Conservation (phyloP, 2,888 invertebrate genomes). For the Atrina japonica region DNA sequence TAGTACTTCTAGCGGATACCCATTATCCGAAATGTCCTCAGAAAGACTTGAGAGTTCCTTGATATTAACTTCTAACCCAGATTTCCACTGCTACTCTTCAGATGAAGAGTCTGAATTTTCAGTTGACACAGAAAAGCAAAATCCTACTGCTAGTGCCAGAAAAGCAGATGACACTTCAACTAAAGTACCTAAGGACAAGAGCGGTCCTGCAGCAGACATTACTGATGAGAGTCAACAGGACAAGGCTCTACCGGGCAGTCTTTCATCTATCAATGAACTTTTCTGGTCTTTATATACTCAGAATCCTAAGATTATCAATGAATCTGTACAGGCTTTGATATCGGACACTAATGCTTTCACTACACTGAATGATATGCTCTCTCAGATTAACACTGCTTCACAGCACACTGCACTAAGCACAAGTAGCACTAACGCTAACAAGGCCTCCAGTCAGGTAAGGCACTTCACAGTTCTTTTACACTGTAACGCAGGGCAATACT, state of each 20-base stretch:
- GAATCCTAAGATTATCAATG: slow-evolving; percentile 21
- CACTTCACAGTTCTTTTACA: too few relatives aligned
- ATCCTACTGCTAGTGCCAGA: too few relatives aligned
- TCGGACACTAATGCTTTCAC: neutral
- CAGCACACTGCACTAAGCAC: slow-evolving; percentile 9
- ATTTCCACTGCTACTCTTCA: slow-evolving; percentile 3
- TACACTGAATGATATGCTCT: too few relatives aligned
- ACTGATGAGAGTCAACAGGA: neutral
- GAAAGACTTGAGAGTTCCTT: neutral
- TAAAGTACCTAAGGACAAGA: too few relatives aligned
- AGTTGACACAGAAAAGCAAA: too few relatives aligned
- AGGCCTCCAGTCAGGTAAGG: neutral
- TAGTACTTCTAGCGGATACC: too few relatives aligned
- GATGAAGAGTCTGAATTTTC: neutral
- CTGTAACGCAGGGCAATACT: too few relatives aligned
- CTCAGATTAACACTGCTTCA: neutral
- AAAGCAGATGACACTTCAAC: too few relatives aligned
- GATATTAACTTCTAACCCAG: slow-evolving; percentile 19
- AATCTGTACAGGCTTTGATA: neutral
- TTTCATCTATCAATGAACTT: slow-evolving; percentile 26
- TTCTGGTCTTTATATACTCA: slow-evolving; percentile 32
- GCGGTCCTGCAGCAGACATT: too few relatives aligned
- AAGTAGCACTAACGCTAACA: neutral
- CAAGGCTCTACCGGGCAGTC: neutral
- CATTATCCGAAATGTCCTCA: too few relatives aligned